Evolutionary conservation across 2,888 invertebrate genomes (phyloP).

Genomic region (Chloromyia formosa): DNA sequence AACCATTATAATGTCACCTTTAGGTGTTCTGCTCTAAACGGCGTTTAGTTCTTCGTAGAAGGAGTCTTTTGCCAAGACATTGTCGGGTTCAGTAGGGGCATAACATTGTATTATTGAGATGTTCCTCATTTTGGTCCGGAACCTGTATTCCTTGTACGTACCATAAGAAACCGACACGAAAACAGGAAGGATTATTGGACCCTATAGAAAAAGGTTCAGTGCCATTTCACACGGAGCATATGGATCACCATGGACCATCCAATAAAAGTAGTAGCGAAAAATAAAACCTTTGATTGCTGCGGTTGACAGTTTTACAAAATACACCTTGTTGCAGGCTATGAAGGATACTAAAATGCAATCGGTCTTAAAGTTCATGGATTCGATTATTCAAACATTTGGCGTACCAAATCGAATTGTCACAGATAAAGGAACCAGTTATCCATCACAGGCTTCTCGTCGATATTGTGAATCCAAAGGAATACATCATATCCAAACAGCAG

Average conservation of each 20-base stretch:
- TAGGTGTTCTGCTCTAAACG: too few relatives aligned
- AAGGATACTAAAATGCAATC: neutral
- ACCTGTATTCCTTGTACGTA: too few relatives aligned
- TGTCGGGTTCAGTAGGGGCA: too few relatives aligned
- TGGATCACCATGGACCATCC: constrained; percentile 13
- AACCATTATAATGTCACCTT: too few relatives aligned
- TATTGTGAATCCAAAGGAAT: constrained; percentile 15
- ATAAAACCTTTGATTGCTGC: neutral
- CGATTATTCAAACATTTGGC: neutral
- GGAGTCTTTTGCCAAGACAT: too few relatives aligned
- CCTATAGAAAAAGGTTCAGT: neutral
- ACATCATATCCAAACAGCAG: constrained; percentile 8
- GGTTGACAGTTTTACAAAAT: too few relatives aligned
- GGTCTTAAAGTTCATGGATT: neutral
- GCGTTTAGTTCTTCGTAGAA: too few relatives aligned
- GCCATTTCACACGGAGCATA: constrained; percentile 24
- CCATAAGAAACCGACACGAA: too few relatives aligned
- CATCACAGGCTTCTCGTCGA: neutral
- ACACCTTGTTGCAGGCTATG: neutral
- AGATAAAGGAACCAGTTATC: neutral
- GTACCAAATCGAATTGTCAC: neutral
- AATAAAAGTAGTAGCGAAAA: neutral
- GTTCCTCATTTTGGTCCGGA: too few relatives aligned
- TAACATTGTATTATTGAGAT: too few relatives aligned
- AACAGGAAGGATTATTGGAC: too few relatives aligned